These are phyloP conservation scores for Trichopria drosophilae DNA, from an alignment of 2,888 invertebrate species.

Conservation along the genomic window DNA sequence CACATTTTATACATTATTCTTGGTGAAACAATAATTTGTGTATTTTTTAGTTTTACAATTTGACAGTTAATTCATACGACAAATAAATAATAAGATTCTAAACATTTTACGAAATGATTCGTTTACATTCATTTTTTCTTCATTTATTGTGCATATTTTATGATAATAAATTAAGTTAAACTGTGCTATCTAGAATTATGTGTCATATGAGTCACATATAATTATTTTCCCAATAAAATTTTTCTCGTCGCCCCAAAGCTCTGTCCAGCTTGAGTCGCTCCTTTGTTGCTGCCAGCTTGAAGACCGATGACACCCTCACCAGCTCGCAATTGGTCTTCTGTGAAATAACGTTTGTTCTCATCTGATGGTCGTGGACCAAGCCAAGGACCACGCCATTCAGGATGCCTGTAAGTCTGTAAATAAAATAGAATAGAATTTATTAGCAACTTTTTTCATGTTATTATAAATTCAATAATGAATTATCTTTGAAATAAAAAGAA, in stretches of 20 bases:
- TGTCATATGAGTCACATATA: not conserved
- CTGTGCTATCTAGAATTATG: not conserved
- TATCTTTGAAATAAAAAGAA: not conserved
- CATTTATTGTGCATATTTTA: not conserved
- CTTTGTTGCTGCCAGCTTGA: slow-evolving; percentile 85
- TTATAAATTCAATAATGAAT: not conserved
- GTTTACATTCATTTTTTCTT: not conserved
- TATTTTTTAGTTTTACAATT: too few species aligned
- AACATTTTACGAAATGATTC: slow-evolving; percentile 7
- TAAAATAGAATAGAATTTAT: not conserved
- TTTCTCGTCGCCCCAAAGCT: slow-evolving; percentile 84
- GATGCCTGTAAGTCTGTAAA: slow-evolving; percentile 74
- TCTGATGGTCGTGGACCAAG: slow-evolving; percentile 86
- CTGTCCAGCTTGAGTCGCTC: slow-evolving; percentile 83
- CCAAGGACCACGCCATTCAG: slow-evolving; percentile 80
- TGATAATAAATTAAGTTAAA: too few species aligned
- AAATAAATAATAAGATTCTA: slow-evolving; percentile 3
- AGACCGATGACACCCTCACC: slow-evolving; percentile 83
- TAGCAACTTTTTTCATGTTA: not conserved
- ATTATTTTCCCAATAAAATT: slow-evolving; percentile 76
- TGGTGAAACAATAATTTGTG: too few species aligned
- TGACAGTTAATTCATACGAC: slow-evolving; percentile 13
- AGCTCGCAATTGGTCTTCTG: slow-evolving; percentile 72
- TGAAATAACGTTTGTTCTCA: slow-evolving; percentile 68
- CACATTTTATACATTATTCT: not conserved